phyloP scores from a whole-genome alignment of 2,888 invertebrate species.

The Drosophila mercatorum region DNA sequence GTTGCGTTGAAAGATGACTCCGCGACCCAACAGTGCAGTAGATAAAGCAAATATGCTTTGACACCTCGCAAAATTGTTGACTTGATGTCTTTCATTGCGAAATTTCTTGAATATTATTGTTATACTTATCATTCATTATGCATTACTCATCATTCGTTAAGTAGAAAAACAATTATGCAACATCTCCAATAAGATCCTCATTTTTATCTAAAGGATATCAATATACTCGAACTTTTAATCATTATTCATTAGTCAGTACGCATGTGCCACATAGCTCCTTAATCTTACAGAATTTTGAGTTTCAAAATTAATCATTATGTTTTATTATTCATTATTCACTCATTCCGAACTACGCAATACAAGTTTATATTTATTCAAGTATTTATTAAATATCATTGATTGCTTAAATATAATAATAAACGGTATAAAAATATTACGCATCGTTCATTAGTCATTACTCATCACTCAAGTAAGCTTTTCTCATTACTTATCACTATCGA shows the following conservation, averaged over 20 bases:
- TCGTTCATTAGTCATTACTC: neutral
- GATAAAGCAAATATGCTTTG: constrained; percentile 32
- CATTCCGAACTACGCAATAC: neutral
- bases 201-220: neutral
- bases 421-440: too few relatives aligned
- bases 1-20: neutral
- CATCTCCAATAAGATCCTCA: too few relatives aligned
- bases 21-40: neutral
- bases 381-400: too few relatives aligned
- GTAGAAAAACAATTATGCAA: neutral
- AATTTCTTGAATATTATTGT: neutral
- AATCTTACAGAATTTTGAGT: too few relatives aligned
- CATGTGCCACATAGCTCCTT: too few relatives aligned
- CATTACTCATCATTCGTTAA: neutral
- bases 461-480: neutral
- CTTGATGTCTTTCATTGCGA: neutral
- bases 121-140: neutral
- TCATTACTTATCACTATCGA: neutral
- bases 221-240: too few relatives aligned
- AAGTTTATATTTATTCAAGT: too few relatives aligned
- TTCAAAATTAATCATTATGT: too few relatives aligned
- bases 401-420: too few relatives aligned
- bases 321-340: neutral
- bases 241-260: neutral
- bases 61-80: constrained; percentile 25